phyloP scores from a whole-genome alignment of 2,113 vertebrate genomes.

The Etheostoma cragini region DNA sequence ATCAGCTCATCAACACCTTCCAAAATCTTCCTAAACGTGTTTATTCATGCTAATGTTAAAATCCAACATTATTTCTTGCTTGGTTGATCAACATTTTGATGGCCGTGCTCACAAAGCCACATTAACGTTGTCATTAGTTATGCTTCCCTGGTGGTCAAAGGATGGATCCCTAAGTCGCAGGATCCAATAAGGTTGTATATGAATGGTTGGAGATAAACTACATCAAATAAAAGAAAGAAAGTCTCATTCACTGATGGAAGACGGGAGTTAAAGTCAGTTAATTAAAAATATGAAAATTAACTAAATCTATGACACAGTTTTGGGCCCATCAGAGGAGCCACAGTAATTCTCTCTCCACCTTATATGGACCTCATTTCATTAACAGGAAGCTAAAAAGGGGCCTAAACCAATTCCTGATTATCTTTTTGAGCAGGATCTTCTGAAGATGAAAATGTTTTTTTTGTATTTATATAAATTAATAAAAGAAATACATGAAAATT shows the following conservation, averaged over 20 bases:
- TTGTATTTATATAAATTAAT: slow-evolving; percentile 13
- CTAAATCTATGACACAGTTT: slow-evolving; percentile 78
- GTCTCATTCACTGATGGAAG: slow-evolving; percentile 77
- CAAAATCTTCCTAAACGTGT: slow-evolving; percentile 61
- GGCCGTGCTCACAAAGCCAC: slow-evolving; percentile 80
- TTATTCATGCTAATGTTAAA: slow-evolving; percentile 84
- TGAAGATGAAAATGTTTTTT: slow-evolving; percentile 20
- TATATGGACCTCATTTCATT: slow-evolving; percentile 57
- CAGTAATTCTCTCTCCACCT: slow-evolving; percentile 62
- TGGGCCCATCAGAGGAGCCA: slow-evolving; percentile 61
- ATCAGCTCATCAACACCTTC: slow-evolving; percentile 39
- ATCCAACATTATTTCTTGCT: slow-evolving; percentile 85
- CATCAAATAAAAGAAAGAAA: slow-evolving; percentile 77
- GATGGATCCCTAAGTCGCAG: slow-evolving; percentile 80
- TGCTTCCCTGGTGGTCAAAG: slow-evolving; percentile 85
- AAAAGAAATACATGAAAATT: not conserved
- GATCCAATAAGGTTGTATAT: slow-evolving; percentile 76
- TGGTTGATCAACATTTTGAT: slow-evolving; percentile 83
- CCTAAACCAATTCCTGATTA: slow-evolving; percentile 40
- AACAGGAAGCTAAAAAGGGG: slow-evolving; percentile 38
- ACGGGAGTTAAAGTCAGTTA: slow-evolving; percentile 73
- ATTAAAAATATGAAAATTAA: slow-evolving; percentile 88
- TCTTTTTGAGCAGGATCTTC: slow-evolving; percentile 36
- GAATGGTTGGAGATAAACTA: slow-evolving; percentile 86
- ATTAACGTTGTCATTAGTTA: slow-evolving; percentile 87